These are phyloP conservation scores for Ctena decussata DNA, from an alignment of 2,888 invertebrate genomes.

Conservation along the genomic window DNA sequence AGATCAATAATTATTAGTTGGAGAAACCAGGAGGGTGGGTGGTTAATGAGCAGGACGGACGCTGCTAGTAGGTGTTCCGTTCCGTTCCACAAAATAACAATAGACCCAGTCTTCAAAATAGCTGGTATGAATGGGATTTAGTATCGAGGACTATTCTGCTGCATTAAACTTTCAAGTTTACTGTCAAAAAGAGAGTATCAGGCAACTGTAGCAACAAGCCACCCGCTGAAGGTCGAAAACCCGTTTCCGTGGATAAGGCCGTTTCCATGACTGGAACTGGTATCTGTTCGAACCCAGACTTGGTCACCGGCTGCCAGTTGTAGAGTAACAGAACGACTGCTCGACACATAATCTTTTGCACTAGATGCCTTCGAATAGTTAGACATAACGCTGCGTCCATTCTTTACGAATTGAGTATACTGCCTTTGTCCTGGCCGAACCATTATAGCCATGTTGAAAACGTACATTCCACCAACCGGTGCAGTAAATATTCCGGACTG, in stretches of 20 bases:
- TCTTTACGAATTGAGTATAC: background rate
- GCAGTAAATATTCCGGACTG: background rate
- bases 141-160: too few species aligned
- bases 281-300: slow-evolving; percentile 32
- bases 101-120: too few species aligned
- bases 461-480: background rate
- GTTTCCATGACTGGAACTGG: slow-evolving; percentile 26
- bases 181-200: too few species aligned
- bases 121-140: too few species aligned
- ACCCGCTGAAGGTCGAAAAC: slow-evolving; percentile 50
- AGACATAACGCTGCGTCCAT: slow-evolving; percentile 36
- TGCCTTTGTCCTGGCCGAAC: background rate
- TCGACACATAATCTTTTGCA: slow-evolving; percentile 17
- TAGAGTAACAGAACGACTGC: slow-evolving; percentile 29
- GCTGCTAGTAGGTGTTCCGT: too few species aligned
- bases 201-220: too few species aligned
- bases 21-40: too few species aligned
- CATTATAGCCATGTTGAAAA: background rate
- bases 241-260: slow-evolving; percentile 41
- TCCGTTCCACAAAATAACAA: too few species aligned
- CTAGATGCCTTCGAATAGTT: slow-evolving; percentile 39
- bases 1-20: too few species aligned
- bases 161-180: too few species aligned
- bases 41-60: too few species aligned
- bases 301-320: slow-evolving; percentile 29